Base-by-base conservation (phyloP, 2,888 invertebrate species). In the Globia sparganii region DNA sequence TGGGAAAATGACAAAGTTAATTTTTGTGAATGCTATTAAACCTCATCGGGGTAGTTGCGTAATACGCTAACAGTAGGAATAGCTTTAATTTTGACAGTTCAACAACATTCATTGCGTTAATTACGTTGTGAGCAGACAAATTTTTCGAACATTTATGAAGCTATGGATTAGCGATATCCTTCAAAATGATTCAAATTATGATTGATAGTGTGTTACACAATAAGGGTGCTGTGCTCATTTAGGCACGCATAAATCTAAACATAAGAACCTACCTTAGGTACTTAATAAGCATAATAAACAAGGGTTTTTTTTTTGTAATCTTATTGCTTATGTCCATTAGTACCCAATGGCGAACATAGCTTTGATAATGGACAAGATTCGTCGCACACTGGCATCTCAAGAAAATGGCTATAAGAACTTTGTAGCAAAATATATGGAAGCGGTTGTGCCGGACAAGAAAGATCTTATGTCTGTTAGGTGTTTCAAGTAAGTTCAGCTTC, bases 271-370 rank as follows among this genome's bases (percentile, higher is more conserved):
- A 43, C n/a, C n/a, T n/a, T 40, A 8, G 2, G n/a, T n/a, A n/a
- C 15, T n/a, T 37, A 62, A 34, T 25, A n/a, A 37, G 64, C n/a
- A 11, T 53, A 53, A n/a, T 64, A 61, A 61, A 25, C 21, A 25
- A 43, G 43, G 15, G 4, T 8, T 49, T 2, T 49, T 49, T 13
- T n/a, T 64, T 37, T 64, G 2, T 73, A 25, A 78, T 25, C 5
- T 49, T 31, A 25, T n/a, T 77, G 8, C 1, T 81, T 46, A 21
- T 43, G 2, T 31, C 61, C 86, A 92, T 59, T 90, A 98, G 98
- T 99, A 98, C 92, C 97, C 98, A 0, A 97, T 98, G 95, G 97
- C 98, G 2, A 97, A 98, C 89, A 96, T 98, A 34, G 97, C 97
- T 53, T 87, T 97, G 25, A 98, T 98, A 81, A 97, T 98, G 97